Evolutionary conservation across 2,113 vertebrate species (phyloP), one percentile per base, ranked within the genome.

Genomic region (Zapus hudsonius): DNA sequence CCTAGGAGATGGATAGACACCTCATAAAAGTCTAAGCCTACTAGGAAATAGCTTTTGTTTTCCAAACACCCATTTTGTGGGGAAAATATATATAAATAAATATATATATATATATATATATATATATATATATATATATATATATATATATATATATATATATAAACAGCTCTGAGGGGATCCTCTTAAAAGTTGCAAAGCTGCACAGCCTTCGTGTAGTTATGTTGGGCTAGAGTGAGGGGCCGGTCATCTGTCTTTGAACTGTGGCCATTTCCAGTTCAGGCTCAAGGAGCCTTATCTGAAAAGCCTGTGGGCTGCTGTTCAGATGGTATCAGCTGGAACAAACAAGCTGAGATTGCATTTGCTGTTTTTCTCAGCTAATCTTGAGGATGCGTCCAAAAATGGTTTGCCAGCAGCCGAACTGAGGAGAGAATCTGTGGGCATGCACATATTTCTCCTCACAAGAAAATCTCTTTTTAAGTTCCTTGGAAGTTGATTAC

Each of bases 321-420:
- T 98, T 98, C 73, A 97, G 98, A 98, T 98, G 98, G 98, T 98
- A 98, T 99, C 98, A 98, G 98, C 98, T 98, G 98, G 98, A 98
- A 98, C 97, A 98, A 98, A 98, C 97, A 98, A 98, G 98, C 98
- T 98, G 98, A 99, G 98, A 97, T 95, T 93, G 97, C 98, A 97
- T 97, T 98, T 97, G 87, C 95, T 97, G 97, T 95, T 97, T 96
- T 98, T 97, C 95, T 92, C 96, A 96, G 97, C 92, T 96, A 87
- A 97, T 98, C 97, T 97, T 97, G 96, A 70, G 42, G 97, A 97
- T 87, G 81, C 96, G 96, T 94, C 97, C 96, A 96, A 97, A 98
- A 98, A 98, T 79, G 96, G 96, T 96, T 97, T 97, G 98, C 98
- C 98, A 98, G 98, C 97, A 97, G 76, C 81, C 95, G 91, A 97